Evolutionary conservation across 2,113 vertebrate species (phyloP).

Genomic region (Rattus norvegicus): DNA sequence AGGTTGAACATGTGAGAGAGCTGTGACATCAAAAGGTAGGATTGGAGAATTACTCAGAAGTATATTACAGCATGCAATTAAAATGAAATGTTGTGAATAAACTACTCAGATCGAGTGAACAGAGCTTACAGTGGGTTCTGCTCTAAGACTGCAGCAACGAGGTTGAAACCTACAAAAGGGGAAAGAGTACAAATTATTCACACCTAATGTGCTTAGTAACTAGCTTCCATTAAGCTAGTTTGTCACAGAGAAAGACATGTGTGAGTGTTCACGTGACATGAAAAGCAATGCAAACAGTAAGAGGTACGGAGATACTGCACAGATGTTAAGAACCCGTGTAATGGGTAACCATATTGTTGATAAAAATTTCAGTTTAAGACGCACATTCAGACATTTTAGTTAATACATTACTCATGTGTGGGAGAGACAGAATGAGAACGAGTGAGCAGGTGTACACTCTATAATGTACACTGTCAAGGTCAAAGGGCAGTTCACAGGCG

Average conservation of each 20-base stretch:
- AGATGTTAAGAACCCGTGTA: background rate
- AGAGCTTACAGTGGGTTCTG: no score
- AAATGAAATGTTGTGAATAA: constrained; percentile 2
- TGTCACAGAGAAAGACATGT: constrained; percentile 8
- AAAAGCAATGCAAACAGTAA: background rate
- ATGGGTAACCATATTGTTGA: background rate
- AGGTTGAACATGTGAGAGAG: background rate
- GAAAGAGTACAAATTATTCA: background rate
- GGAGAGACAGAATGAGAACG: background rate
- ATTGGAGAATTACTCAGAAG: background rate
- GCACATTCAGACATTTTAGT: background rate
- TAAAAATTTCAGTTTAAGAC: constrained; percentile 31
- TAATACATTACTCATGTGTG: background rate
- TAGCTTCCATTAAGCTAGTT: background rate
- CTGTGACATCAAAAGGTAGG: background rate
- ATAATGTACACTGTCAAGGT: background rate
- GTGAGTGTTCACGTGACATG: background rate
- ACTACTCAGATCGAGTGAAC: background rate
- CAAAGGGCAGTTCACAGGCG: background rate
- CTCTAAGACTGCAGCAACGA: background rate
- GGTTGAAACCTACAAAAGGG: background rate
- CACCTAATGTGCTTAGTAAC: background rate
- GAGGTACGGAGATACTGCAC: background rate
- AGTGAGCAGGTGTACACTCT: no score
- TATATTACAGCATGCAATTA: background rate